phyloP scores from a whole-genome alignment of 1,140 invertebrate genomes.

The Papilio glaucus region DNA sequence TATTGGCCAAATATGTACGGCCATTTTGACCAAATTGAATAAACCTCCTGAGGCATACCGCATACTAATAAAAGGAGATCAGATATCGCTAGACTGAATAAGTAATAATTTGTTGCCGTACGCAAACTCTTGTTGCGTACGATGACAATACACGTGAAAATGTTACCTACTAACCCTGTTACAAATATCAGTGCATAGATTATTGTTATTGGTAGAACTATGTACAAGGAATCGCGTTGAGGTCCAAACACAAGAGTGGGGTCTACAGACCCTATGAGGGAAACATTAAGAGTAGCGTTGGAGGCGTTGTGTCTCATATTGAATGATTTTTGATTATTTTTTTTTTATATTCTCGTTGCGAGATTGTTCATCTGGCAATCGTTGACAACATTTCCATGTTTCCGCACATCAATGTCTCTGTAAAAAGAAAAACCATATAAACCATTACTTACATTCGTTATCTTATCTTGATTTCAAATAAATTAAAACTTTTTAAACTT shows the following conservation, averaged over 20 bases:
- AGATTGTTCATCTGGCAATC: background rate
- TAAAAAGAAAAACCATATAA: background rate
- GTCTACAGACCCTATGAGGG: constrained; percentile 48
- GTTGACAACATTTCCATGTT: background rate
- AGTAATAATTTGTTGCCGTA: constrained; percentile 96
- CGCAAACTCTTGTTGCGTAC: constrained; percentile 96
- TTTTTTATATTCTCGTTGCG: too few relatives aligned
- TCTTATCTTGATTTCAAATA: too few relatives aligned
- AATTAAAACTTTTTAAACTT: too few relatives aligned
- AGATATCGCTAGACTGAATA: constrained; percentile 96
- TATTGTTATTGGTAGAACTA: constrained; percentile 91
- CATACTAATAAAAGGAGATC: constrained; percentile 94
- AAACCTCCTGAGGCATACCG: constrained; percentile 93
- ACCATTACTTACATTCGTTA: too few relatives aligned
- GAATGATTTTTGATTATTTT: constrained; percentile 37
- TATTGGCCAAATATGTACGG: constrained; percentile 94
- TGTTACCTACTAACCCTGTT: constrained; percentile 94
- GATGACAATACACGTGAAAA: constrained; percentile 97
- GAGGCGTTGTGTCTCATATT: constrained; percentile 44
- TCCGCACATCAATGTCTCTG: background rate
- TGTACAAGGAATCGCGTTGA: constrained; percentile 86
- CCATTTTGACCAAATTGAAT: constrained; percentile 93
- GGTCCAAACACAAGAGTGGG: constrained; percentile 74
- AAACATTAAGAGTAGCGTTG: constrained; percentile 44
- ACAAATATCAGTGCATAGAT: constrained; percentile 88